Base-by-base conservation (phyloP, 2,888 invertebrate genomes). In the Microdon myrmicae region DNA sequence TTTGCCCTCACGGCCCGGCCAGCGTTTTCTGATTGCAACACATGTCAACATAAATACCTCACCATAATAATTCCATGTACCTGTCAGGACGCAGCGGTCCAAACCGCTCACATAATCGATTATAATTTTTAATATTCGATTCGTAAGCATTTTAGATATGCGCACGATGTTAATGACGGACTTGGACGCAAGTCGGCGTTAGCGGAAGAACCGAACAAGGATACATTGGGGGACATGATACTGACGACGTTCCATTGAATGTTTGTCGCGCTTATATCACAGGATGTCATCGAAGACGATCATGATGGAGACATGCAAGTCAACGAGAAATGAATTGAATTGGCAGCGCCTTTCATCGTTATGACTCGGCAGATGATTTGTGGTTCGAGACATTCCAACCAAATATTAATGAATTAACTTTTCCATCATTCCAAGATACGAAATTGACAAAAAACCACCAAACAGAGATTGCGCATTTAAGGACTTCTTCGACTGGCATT, bases 111-210 rank as follows among this genome's bases (percentile, higher is more conserved):
- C n/a, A n/a, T 76, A 76, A 77, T 79, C 78, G 78, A 79, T 79
- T 79, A 79, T 79, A 76, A 77, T 78, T 78, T 79, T 78, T 79
- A 78, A 79, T 78, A 79, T 78, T 78, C 78, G 75, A 74, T 74
- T 75, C 73, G 64, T 37, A 67, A 68, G 59, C 68, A 71, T 70
- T 68, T 68, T 22, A 64, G 60, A 47, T 68, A 69, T 68, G 69
- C 58, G 55, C 44, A 43, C 54, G 61, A 48, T 53, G 48, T 60
- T 59, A 59, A 66, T 64, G 66, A 59, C 56, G 49, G 53, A 54
- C 23, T 43, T 32, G 38, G 22, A 8, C 5, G 25, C n/a, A 17
- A 19, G 39, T 4, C 44, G 17, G 19, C 13, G 37, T 26, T 26
- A 17, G n/a, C 7, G 13, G 9, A 32, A 14, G 35, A 6, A 9